Conservation (phyloP, 2,797 vertebrate species). For the Prunella strophiata region DNA sequence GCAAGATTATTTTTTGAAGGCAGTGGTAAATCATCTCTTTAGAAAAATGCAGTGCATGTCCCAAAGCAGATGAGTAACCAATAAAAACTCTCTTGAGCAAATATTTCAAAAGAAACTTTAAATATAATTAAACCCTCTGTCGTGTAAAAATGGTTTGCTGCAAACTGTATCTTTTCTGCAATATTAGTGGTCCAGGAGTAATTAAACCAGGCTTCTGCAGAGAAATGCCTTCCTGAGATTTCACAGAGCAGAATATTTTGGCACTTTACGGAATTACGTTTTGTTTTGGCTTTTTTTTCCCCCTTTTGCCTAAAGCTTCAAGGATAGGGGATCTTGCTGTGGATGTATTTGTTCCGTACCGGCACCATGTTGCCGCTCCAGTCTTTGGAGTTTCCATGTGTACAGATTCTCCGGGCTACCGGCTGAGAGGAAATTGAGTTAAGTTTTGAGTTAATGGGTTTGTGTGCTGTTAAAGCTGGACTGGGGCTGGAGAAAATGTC, state of each 20-base stretch:
- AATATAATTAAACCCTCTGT: background rate
- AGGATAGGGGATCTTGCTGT: background rate
- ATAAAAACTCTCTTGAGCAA: constrained; percentile 44
- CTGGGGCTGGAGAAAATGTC: background rate
- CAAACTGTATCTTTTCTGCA: background rate
- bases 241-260: background rate
- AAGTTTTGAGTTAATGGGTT: background rate
- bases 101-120: constrained; percentile 24
- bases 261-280: background rate
- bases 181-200: background rate
- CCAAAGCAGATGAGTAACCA: constrained; percentile 35
- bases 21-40: background rate
- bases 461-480: background rate
- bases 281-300: background rate
- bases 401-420: constrained; percentile 32
- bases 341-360: background rate
- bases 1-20: background rate
- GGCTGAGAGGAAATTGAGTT: constrained; percentile 16
- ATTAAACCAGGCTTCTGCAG: background rate
- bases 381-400: constrained; percentile 17
- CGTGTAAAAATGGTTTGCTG: background rate
- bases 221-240: background rate
- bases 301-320: background rate
- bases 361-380: background rate
- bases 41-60: background rate